Base-by-base conservation (phyloP, 1,140 invertebrate species). In the Scaptomyza montana region DNA sequence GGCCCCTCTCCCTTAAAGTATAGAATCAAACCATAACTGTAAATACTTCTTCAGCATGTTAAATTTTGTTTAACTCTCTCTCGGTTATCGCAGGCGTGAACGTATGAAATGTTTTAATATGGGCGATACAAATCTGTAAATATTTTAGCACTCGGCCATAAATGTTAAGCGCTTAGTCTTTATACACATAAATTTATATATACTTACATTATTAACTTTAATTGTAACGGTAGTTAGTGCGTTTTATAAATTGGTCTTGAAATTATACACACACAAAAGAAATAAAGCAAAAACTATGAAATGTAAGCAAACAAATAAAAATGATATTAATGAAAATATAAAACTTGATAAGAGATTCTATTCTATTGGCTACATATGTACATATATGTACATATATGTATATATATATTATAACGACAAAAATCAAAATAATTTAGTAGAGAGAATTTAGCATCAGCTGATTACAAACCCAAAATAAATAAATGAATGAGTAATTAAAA, bases 91-190 rank as follows among this genome's bases (percentile, higher is more conserved):
- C 68, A 71, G 68, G 54, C 61, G 39, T 33, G 36, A 57, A 41
- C 53, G 41, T 56, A 69, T 62, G 57, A 16, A 62, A 63, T 63
- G 53, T 56, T 54, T 46, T 45, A 33, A 6, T 16, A 61, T 49
- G 50, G 55, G 53, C 13, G 50, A 54, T 36, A 70, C 10, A 51
- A 55, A 43, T 33, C 10, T 70, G 67, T 70, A 63, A 30, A 70
- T 70, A 68, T 49, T 25, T 60, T 55, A 73, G 45, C 55, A 46
- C 70, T 50, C 64, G 64, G 70, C 70, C 70, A 73, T 73, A 73
- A 61, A 41, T 73, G 7, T 49, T 73, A 73, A 68, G 70, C 50
- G 33, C 41, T 4, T 67, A 73, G 56, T 54, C 36, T 61, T 2
- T 51, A 16, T 16, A 28, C 13, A 45, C 7, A 59, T 33, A 70